Evolutionary conservation across 2,888 invertebrate genomes (phyloP), one percentile per base, ranked within the genome.

Genomic region (Tridacna crocea): DNA sequence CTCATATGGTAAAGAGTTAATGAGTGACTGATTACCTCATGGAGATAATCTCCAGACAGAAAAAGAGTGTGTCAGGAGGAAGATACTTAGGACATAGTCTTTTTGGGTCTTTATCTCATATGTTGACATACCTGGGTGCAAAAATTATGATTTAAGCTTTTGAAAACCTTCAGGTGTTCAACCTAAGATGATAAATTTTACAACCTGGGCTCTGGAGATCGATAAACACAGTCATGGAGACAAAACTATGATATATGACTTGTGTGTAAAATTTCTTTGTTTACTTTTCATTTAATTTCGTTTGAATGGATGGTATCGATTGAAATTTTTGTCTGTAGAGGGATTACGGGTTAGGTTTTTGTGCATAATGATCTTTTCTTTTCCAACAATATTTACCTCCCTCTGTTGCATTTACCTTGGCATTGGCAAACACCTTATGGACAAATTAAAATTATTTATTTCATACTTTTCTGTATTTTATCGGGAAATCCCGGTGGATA

Each of bases 191-290:
- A 55, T 55, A 55, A 19, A 19, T 10, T 55, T 36, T 19, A 19
- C 17, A 19, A 55, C 19, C 1, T 55, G 19, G 15, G 55, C 19
- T 4, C n/a, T 3, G 13, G 61, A 26, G 61, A 61, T 61, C 61
- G 11, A 61, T 61, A 61, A 61, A 61, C 61, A n/a, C 4, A n/a
- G 51, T 51, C 51, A 10, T 19, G 55, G 55, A 55, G 24, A 61
- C 61, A 61, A 55, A 61, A 61, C n/a, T 61, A 10, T 61, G 61
- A 61, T 61, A 61, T 61, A 61, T 61, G 61, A 61, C 61, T 61
- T 13, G n/a, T 17, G n/a, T 1, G 13, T 22, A 26, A 61, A 61
- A 10, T 4, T 11, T n/a, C 11, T 61, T 13, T 61, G 61, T 61
- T 61, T n/a, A 61, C 61, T 61, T 61, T 61, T 19, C 15, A 61